Percentiles rank a stretch among this genome's conserved stretches.
phyloP scores from a whole-genome alignment of 2,113 vertebrate genomes.

The Oryzias celebensis region DNA sequence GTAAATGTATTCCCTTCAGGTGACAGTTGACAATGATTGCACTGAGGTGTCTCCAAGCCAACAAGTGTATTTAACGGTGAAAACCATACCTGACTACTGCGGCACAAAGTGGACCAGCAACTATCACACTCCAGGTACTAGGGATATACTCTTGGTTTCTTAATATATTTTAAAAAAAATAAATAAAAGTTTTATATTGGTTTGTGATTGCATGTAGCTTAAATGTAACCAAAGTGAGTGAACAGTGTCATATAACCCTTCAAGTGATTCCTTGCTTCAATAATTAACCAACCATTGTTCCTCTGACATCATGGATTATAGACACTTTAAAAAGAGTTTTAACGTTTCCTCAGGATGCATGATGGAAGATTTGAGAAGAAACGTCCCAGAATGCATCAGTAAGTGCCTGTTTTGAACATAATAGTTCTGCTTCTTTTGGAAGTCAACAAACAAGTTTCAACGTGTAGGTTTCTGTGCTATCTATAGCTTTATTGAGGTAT shows the following conservation, averaged over 20 bases:
- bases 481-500: too few species aligned
- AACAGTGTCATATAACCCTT: not conserved
- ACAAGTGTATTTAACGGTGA: slow-evolving; percentile 78
- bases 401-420: slow-evolving; percentile 47
- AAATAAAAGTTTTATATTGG: too few species aligned
- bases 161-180: not conserved
- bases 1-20: slow-evolving; percentile 62
- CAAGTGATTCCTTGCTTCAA: not conserved
- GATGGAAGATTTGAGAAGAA: slow-evolving; percentile 77
- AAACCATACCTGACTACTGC: slow-evolving; percentile 84
- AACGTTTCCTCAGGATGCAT: slow-evolving; percentile 78
- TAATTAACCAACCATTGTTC: too few species aligned
- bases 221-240: not conserved
- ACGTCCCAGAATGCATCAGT: slow-evolving; percentile 85
- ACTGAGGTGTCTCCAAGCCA: slow-evolving; percentile 77
- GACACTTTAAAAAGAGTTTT: not conserved
- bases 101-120: slow-evolving; percentile 68
- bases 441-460: too few species aligned
- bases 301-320: too few species aligned
- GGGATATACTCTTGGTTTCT: slow-evolving; percentile 1
- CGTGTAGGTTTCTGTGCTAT: too few species aligned
- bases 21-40: slow-evolving; percentile 83
- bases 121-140: slow-evolving; percentile 80
- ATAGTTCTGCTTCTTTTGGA: too few species aligned
- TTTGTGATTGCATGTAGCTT: not conserved